Conservation (phyloP, 2,797 vertebrate genomes). For the Jordanella pulchra region DNA sequence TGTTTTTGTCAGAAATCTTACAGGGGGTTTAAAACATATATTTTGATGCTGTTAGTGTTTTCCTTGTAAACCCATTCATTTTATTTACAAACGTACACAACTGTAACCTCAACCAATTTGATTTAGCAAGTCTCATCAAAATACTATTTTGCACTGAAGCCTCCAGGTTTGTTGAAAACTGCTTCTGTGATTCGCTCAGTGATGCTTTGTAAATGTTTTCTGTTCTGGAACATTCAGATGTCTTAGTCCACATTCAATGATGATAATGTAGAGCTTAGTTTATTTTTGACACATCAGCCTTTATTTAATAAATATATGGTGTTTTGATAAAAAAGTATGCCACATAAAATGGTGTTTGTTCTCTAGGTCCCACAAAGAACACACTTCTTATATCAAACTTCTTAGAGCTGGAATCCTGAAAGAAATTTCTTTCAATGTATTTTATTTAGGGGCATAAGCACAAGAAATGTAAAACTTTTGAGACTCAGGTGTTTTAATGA, state of each 20-base stretch:
- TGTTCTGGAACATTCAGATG: background rate
- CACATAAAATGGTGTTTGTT: too few species aligned
- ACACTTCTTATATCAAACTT: too few species aligned
- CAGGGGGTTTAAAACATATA: background rate
- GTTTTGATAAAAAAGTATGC: too few species aligned
- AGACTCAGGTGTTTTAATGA: too few species aligned
- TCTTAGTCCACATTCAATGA: background rate
- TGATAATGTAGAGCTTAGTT: background rate
- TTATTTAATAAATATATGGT: background rate
- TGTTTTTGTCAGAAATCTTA: too few species aligned
- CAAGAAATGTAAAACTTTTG: too few species aligned
- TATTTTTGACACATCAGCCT: background rate
- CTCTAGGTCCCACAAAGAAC: too few species aligned
- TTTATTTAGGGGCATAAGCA: too few species aligned
- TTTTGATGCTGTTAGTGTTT: background rate
- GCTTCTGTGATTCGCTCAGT: too few species aligned
- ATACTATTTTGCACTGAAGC: background rate
- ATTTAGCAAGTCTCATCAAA: background rate
- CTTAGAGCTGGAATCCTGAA: too few species aligned
- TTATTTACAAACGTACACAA: background rate
- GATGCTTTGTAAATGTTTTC: background rate
- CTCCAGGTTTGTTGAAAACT: too few species aligned
- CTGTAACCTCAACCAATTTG: background rate
- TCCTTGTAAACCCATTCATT: background rate
- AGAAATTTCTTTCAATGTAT: too few species aligned